A percentile compares a stretch with the other conserved stretches of the same genome.
Conservation (phyloP, 2,797 vertebrate species). For the Muscicapa striata region DNA sequence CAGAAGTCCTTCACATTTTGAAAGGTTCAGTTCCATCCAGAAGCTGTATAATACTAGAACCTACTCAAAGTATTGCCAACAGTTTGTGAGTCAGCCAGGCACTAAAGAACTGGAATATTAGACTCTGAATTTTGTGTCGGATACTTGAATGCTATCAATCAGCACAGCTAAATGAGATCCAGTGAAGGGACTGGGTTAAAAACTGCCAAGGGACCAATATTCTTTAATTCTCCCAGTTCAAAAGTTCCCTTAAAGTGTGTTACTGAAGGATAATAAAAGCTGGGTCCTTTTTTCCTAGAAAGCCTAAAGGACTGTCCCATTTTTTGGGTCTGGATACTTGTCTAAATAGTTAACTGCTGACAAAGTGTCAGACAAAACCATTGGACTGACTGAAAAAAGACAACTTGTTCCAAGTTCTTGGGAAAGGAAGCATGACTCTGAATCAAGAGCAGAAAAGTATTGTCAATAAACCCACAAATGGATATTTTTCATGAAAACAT, state of each 20-base stretch:
- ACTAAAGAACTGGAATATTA: background rate
- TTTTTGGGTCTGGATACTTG: background rate
- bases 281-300: background rate
- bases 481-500: background rate
- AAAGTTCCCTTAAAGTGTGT: background rate
- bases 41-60: background rate
- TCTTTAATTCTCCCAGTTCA: background rate
- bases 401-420: background rate
- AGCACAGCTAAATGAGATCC: background rate
- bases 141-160: background rate
- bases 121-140: background rate
- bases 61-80: background rate
- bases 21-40: background rate
- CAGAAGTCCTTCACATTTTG: background rate
- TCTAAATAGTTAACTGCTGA: background rate
- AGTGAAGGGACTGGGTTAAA: background rate
- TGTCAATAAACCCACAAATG: background rate
- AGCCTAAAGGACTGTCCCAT: background rate
- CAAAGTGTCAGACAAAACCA: background rate
- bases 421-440: background rate
- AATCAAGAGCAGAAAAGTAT: background rate
- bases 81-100: background rate
- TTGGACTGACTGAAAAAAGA: background rate
- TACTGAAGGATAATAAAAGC: background rate
- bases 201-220: background rate